These are phyloP conservation scores for Melangyna quadrimaculata DNA, from an alignment of 2,888 invertebrate genomes.

Conservation along the genomic window DNA sequence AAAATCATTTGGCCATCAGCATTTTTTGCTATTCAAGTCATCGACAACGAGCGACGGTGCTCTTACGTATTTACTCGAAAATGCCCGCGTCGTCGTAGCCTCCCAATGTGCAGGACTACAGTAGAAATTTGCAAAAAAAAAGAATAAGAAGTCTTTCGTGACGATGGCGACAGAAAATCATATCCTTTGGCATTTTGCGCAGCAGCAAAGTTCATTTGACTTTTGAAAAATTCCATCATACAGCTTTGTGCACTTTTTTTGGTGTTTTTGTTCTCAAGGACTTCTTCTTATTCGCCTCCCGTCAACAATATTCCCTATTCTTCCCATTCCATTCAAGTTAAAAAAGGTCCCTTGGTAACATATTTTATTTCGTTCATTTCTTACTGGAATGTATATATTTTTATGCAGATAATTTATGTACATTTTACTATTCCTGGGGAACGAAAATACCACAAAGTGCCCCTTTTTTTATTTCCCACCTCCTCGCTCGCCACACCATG, in stretches of 20 bases:
- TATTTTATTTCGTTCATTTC: constrained; percentile 55
- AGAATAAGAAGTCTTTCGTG: constrained; percentile 10
- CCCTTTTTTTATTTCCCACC: constrained; percentile 26
- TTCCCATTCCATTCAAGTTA: not conserved
- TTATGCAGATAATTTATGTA: constrained; percentile 67
- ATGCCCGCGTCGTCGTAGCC: constrained; percentile 43
- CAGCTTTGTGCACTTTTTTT: constrained; percentile 42
- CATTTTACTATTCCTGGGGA: constrained; percentile 63
- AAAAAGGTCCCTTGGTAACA: constrained; percentile 46
- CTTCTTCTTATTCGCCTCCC: not conserved
- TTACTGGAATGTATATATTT: constrained; percentile 28
- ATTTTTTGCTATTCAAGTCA: constrained; percentile 49
- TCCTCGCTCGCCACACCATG: no score
- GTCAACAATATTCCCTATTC: not conserved
- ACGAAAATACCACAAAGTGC: constrained; percentile 47
- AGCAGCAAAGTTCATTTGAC: constrained; percentile 58
- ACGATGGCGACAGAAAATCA: constrained; percentile 22
- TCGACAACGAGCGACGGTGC: not conserved
- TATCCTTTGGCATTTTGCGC: constrained; percentile 34
- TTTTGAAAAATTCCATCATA: constrained; percentile 50
- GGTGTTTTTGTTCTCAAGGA: not conserved
- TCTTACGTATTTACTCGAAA: constrained; percentile 55
- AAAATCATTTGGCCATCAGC: constrained; percentile 65
- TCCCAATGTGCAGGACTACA: constrained; percentile 23
- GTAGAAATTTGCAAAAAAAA: not conserved